Conservation (phyloP, 2,888 invertebrate species). For the Pterostichus madidus region DNA sequence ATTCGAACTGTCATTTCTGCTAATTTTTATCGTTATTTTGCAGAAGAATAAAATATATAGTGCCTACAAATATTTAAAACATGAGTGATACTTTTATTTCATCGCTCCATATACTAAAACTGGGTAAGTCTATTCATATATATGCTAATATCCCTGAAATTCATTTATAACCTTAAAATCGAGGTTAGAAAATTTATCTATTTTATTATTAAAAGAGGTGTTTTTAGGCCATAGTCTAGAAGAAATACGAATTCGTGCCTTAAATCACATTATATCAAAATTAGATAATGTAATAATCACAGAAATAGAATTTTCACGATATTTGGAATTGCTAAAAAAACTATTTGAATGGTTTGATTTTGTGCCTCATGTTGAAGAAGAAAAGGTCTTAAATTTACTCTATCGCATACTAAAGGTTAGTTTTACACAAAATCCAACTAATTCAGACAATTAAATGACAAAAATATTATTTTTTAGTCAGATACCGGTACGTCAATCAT, state of each 20-base stretch:
- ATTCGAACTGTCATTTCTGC: not conserved
- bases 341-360: slow-evolving; percentile 83
- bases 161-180: slow-evolving; percentile 34
- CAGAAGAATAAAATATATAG: slow-evolving; percentile 40
- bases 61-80: slow-evolving; percentile 34
- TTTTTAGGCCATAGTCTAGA: slow-evolving; percentile 74
- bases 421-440: slow-evolving; percentile 33
- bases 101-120: slow-evolving; percentile 74
- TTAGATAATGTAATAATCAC: slow-evolving; percentile 82
- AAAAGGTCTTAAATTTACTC: slow-evolving; percentile 81
- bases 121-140: slow-evolving; percentile 71
- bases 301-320: slow-evolving; percentile 81
- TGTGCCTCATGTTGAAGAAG: slow-evolving; percentile 79
- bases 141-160: not conserved
- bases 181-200: not conserved
- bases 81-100: slow-evolving; percentile 72
- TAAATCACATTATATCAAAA: slow-evolving; percentile 79
- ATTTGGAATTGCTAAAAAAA: slow-evolving; percentile 80
- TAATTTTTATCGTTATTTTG: slow-evolving; percentile 24
- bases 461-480: slow-evolving; percentile 76
- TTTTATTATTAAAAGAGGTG: slow-evolving; percentile 5
- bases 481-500: slow-evolving; percentile 79
- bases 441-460: slow-evolving; percentile 35
- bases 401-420: slow-evolving; percentile 80
- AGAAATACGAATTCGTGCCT: slow-evolving; percentile 76